Conservation (phyloP, 2,888 invertebrate genomes). For the Eupithecia abbreviata region DNA sequence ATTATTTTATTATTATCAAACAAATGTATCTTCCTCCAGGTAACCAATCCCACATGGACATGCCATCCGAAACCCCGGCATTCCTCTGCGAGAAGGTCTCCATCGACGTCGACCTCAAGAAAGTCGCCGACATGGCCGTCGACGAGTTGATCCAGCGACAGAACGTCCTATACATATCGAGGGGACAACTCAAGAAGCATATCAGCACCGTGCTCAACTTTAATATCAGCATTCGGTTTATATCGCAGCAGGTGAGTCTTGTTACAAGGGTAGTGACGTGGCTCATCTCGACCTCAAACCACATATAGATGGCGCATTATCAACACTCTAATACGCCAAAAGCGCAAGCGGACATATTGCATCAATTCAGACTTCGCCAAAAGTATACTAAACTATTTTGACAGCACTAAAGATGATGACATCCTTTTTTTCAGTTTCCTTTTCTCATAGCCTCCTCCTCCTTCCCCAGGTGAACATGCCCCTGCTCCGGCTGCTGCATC, state of each 20-base stretch:
- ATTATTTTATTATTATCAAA: too few relatives aligned
- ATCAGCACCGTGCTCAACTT: slow-evolving; percentile 96
- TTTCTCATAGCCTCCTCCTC: background rate
- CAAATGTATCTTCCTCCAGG: slow-evolving; percentile 49
- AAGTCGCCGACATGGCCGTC: slow-evolving; percentile 94
- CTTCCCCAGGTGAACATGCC: slow-evolving; percentile 93
- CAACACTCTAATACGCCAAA: too few relatives aligned
- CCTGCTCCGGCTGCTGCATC: slow-evolving; percentile 93
- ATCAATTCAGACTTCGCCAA: too few relatives aligned
- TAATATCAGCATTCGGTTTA: slow-evolving; percentile 93
- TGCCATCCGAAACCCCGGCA: slow-evolving; percentile 90
- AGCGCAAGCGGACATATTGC: too few relatives aligned
- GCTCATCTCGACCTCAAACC: too few relatives aligned
- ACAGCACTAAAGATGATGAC: too few relatives aligned
- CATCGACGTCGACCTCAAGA: slow-evolving; percentile 94
- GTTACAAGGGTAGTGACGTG: background rate
- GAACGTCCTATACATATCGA: slow-evolving; percentile 93
- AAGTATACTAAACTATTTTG: too few relatives aligned
- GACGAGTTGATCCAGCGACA: slow-evolving; percentile 92
- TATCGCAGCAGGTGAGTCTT: slow-evolving; percentile 92
- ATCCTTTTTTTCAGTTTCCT: background rate
- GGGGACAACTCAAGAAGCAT: slow-evolving; percentile 94
- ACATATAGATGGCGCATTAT: too few relatives aligned
- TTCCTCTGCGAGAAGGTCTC: slow-evolving; percentile 96
- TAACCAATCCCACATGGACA: slow-evolving; percentile 72